These are phyloP conservation scores for Camelus bactrianus DNA, from an alignment of 2,113 vertebrate species.

Conservation along the genomic window DNA sequence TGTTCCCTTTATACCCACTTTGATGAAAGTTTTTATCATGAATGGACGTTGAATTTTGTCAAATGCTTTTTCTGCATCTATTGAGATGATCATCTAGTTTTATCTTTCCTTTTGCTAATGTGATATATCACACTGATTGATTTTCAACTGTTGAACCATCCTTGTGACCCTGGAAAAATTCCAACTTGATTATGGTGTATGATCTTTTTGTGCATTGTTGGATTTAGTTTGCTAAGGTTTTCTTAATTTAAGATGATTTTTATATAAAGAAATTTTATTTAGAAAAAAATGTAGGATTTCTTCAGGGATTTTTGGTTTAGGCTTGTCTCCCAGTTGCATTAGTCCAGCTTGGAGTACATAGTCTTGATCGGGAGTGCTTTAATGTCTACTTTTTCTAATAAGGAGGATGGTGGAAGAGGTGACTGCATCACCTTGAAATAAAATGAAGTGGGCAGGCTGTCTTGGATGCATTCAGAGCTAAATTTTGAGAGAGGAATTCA, in stretches of 20 bases:
- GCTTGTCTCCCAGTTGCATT: neutral
- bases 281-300: neutral
- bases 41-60: neutral
- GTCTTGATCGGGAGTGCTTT: neutral
- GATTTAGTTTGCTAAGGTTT: neutral
- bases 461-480: neutral
- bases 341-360: neutral
- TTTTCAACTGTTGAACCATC: neutral
- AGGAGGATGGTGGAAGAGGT: neutral
- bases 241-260: neutral
- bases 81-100: neutral
- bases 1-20: neutral
- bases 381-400: neutral
- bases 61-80: neutral
- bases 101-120: neutral
- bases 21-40: neutral
- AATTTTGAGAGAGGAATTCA: neutral
- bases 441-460: neutral
- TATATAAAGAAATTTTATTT: neutral
- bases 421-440: neutral
- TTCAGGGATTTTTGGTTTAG: neutral
- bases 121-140: neutral
- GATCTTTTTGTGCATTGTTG: neutral
- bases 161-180: neutral
- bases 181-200: neutral